phyloP scores from a whole-genome alignment of 2,797 vertebrate species.

The Amphiprion clarkii region DNA sequence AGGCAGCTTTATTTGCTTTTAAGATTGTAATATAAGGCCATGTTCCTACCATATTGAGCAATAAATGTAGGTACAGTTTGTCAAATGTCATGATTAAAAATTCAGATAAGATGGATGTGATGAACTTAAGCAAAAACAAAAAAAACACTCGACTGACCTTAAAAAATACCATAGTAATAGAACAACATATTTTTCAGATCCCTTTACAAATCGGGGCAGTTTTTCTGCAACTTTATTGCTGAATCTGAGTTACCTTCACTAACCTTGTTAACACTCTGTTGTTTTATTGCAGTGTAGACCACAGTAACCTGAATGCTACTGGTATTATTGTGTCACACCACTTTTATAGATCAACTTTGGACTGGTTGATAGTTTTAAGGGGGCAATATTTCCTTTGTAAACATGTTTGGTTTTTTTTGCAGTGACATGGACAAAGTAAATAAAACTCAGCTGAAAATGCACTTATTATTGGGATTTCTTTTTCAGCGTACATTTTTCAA shows the following conservation, averaged over 20 bases:
- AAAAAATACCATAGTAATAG: neutral
- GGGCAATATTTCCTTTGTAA: constrained; percentile 46
- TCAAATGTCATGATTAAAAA: neutral
- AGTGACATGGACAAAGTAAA: constrained; percentile 50
- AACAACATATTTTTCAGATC: neutral
- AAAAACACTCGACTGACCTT: neutral
- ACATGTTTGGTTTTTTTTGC: constrained; percentile 63
- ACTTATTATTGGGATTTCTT: constrained; percentile 14
- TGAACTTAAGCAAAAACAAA: neutral
- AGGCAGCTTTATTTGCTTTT: neutral
- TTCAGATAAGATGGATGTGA: neutral
- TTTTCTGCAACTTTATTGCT: neutral
- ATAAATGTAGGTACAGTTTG: constrained; percentile 5
- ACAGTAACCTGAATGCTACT: constrained; percentile 22
- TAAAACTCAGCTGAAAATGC: constrained; percentile 52
- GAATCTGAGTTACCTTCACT: constrained; percentile 12
- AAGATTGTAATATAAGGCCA: neutral
- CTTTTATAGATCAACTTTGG: constrained; percentile 45
- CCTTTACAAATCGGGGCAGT: neutral
- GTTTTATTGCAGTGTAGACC: constrained; percentile 25
- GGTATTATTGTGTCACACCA: constrained; percentile 35
- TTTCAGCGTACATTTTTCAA: neutral
- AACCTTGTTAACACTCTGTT: constrained; percentile 12
- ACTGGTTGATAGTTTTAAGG: constrained; percentile 16
- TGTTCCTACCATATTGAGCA: constrained; percentile 5